Percentiles rank a stretch among this genome's conserved stretches.
phyloP scores from a whole-genome alignment of 2,888 invertebrate genomes.

The Zelleria hepariella region DNA sequence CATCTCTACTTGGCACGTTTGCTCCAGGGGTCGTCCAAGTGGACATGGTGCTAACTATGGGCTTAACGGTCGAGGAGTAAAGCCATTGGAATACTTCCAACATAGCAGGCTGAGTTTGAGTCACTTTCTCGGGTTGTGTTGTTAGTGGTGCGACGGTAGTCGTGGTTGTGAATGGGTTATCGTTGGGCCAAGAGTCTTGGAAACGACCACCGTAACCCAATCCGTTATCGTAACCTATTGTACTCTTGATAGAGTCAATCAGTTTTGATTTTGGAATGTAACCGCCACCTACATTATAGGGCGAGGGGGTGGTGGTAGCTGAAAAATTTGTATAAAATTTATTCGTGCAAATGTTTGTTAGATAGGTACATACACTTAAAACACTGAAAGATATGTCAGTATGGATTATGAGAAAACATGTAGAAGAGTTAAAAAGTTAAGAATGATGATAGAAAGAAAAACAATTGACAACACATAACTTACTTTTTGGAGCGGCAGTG shows the following conservation, averaged over 20 bases:
- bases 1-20: conserved; percentile 47
- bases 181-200: conserved; percentile 63
- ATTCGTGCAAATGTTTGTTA: conserved; percentile 42
- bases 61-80: conserved; percentile 62
- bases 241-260: conserved; percentile 63
- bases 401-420: conserved; percentile 1
- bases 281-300: conserved; percentile 61
- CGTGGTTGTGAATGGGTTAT: conserved; percentile 65
- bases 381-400: not conserved
- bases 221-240: conserved; percentile 58
- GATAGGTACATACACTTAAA: conserved; percentile 22
- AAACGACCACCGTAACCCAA: conserved; percentile 50
- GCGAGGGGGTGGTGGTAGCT: conserved; percentile 61
- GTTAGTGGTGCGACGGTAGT: conserved; percentile 56
- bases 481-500: conserved; percentile 63
- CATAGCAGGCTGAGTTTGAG: conserved; percentile 65
- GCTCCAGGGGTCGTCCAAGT: conserved; percentile 46
- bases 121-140: conserved; percentile 56
- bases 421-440: not conserved
- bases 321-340: conserved; percentile 56
- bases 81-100: conserved; percentile 68
- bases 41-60: conserved; percentile 51
- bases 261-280: conserved; percentile 62
- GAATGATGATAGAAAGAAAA: not conserved
- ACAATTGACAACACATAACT: too few species aligned